Percentiles rank a stretch among this genome's conserved stretches.
Conservation (phyloP, 2,797 vertebrate genomes). For the Tokudaia tokunoshimensis region DNA sequence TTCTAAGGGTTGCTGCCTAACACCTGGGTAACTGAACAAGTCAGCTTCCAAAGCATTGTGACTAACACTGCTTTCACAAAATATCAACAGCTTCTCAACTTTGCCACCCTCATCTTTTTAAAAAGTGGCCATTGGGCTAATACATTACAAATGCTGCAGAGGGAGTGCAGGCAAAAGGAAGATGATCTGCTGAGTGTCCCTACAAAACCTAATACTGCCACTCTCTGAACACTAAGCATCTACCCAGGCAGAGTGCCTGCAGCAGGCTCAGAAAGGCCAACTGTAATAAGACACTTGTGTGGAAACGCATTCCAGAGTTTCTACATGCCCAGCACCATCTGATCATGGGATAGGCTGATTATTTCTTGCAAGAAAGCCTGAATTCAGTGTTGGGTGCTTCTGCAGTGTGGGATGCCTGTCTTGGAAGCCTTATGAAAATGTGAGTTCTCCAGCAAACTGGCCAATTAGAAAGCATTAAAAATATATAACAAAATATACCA, state of each 20-base stretch:
- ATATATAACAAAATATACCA: conserved; percentile 28
- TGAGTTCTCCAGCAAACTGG: conserved; percentile 43
- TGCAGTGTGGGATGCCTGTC: neutral
- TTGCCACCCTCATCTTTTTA: conserved; percentile 23
- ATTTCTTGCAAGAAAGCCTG: conserved; percentile 69
- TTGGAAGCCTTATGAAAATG: conserved; percentile 16
- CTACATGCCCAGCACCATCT: conserved; percentile 59
- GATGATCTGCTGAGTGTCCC: neutral
- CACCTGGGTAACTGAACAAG: conserved; percentile 21
- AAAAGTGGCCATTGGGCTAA: conserved; percentile 2
- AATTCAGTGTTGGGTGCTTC: conserved; percentile 52
- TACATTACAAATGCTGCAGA: conserved; percentile 19
- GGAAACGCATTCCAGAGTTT: conserved; percentile 73
- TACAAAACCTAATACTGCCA: conserved; percentile 70
- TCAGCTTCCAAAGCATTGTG: conserved; percentile 15
- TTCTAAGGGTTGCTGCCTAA: conserved; percentile 37
- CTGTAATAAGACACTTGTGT: conserved; percentile 63
- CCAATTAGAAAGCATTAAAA: conserved; percentile 43
- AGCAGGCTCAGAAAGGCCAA: conserved; percentile 68
- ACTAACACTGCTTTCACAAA: conserved; percentile 47
- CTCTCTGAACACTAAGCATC: conserved; percentile 32
- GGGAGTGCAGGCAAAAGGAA: conserved; percentile 24
- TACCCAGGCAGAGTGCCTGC: conserved; percentile 39
- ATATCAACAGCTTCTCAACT: conserved; percentile 22
- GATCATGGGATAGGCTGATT: conserved; percentile 40